A percentile compares a stretch with the other conserved stretches of the same genome.
phyloP scores from a whole-genome alignment of 1,140 invertebrate genomes.

The Lepidotrigona ventralis region DNA sequence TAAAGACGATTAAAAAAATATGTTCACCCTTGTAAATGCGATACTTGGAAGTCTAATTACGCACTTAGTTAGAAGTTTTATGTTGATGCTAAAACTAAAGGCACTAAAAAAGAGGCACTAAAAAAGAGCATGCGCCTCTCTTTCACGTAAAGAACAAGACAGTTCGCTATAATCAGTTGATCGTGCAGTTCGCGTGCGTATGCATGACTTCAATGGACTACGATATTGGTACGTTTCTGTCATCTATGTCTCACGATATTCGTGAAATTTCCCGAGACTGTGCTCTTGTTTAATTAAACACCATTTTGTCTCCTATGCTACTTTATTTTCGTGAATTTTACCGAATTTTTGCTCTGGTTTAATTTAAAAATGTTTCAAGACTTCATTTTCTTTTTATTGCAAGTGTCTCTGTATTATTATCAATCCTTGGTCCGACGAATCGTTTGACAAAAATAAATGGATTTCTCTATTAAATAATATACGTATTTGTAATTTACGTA shows the following conservation, averaged over 20 bases:
- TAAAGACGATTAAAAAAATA: not conserved
- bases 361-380: not conserved
- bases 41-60: not conserved
- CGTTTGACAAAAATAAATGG: too few relatives aligned
- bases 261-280: not conserved
- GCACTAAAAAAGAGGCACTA: too few relatives aligned
- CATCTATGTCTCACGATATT: too few relatives aligned
- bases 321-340: too few relatives aligned
- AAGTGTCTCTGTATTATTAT: not conserved
- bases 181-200: not conserved
- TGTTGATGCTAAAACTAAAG: too few relatives aligned
- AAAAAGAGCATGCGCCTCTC: conserved; percentile 5
- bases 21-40: not conserved
- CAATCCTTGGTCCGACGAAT: too few relatives aligned
- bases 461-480: too few relatives aligned
- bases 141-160: not conserved
- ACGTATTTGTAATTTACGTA: too few relatives aligned
- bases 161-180: not conserved
- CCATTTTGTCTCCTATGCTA: too few relatives aligned
- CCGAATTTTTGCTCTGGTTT: too few relatives aligned
- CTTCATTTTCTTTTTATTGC: not conserved
- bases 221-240: not conserved
- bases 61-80: not conserved
- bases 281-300: too few relatives aligned
- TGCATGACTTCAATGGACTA: conserved; percentile 23